Conservation (phyloP, 2,888 invertebrate genomes). For the Lasioglossum zephyrum region DNA sequence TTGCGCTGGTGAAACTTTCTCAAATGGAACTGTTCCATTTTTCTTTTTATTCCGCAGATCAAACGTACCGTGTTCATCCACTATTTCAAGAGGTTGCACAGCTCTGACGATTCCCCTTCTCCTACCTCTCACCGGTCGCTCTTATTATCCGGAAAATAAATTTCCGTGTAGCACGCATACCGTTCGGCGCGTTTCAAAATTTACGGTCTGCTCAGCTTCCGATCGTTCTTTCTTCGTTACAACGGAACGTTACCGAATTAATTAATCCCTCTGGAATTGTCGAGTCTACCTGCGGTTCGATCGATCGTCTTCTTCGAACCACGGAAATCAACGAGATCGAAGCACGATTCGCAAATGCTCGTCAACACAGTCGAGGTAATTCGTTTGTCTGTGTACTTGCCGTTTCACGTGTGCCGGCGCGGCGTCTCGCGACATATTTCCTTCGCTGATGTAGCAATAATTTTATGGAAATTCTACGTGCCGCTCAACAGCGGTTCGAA, state of each 20-base stretch:
- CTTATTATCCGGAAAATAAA: background rate
- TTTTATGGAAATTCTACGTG: constrained; percentile 41
- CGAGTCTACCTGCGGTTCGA: background rate
- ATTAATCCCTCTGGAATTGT: constrained; percentile 40
- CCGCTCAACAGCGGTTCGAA: background rate
- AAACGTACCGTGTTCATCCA: background rate
- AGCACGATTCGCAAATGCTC: background rate
- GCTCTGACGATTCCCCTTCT: background rate
- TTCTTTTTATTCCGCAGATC: background rate
- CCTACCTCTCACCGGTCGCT: background rate
- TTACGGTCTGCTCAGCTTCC: background rate
- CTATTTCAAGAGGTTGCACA: background rate
- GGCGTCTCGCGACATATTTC: constrained; percentile 19
- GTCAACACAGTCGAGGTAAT: background rate
- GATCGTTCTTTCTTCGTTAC: constrained; percentile 22
- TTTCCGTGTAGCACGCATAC: background rate
- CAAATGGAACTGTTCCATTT: background rate
- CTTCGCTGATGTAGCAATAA: constrained; percentile 34
- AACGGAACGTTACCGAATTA: constrained; percentile 45
- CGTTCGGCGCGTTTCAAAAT: background rate
- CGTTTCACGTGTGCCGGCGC: constrained; percentile 20
- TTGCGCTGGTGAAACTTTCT: background rate
- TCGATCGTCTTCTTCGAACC: constrained; percentile 1
- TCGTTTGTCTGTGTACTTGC: background rate
- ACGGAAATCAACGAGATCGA: background rate